A percentile compares a stretch with the other conserved stretches of the same genome.
phyloP scores from a whole-genome alignment of 2,113 vertebrate species.

The mouse (Mus musculus) region DNA sequence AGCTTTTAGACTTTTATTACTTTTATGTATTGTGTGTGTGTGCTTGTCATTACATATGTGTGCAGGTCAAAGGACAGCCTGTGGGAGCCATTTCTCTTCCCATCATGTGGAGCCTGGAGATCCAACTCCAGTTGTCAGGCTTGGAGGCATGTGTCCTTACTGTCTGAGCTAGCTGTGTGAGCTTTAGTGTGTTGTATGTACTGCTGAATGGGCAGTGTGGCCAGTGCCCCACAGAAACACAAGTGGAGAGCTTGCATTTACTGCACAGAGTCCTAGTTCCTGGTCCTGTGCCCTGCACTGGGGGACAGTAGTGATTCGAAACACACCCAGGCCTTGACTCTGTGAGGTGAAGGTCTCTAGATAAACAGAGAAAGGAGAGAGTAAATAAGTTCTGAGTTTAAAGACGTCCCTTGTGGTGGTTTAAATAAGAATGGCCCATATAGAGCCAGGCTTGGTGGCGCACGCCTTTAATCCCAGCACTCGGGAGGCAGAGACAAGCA shows the following conservation, averaged over 20 bases:
- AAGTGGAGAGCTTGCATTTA: not conserved
- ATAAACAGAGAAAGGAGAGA: conserved; percentile 66
- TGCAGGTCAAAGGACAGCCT: not conserved
- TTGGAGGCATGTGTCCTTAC: not conserved
- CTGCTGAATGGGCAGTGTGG: not conserved
- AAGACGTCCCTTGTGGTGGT: not conserved
- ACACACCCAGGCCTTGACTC: not conserved
- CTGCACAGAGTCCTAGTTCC: not conserved
- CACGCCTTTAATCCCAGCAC: no score
- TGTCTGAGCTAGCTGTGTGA: not conserved
- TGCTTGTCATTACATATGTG: not conserved
- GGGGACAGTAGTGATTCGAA: not conserved
- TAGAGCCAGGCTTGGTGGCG: no score
- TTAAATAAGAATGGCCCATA: not conserved
- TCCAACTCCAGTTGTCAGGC: not conserved
- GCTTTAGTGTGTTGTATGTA: not conserved
- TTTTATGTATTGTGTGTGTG: not conserved
- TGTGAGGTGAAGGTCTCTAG: conserved; percentile 68
- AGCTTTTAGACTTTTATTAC: not conserved
- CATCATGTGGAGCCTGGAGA: not conserved
- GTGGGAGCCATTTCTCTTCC: not conserved
- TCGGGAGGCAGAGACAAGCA: no score
- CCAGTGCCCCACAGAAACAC: not conserved
- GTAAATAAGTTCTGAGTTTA: conserved; percentile 55
- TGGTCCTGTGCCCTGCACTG: not conserved